Percentiles rank a stretch among this genome's conserved stretches.
These are phyloP conservation scores for Melitaea athalia DNA, from an alignment of 2,888 invertebrate genomes.

Conservation along the genomic window DNA sequence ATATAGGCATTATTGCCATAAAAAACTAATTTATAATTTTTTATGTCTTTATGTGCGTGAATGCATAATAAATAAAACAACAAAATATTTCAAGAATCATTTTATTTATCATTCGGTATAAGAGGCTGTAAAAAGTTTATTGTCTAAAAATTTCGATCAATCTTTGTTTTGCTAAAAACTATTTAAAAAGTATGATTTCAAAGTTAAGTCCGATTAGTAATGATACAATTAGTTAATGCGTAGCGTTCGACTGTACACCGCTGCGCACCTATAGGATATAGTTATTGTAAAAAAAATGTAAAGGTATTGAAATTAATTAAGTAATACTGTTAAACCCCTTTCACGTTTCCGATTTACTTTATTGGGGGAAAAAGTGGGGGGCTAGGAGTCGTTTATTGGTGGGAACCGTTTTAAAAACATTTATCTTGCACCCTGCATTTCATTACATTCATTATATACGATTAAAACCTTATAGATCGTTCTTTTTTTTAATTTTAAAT, in stretches of 20 bases:
- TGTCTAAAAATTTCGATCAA: constrained; percentile 76
- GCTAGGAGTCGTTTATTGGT: constrained; percentile 48
- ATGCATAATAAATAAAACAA: constrained; percentile 49
- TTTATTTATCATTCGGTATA: constrained; percentile 77
- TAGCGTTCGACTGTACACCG: constrained; percentile 37
- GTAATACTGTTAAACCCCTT: constrained; percentile 79
- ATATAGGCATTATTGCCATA: neutral
- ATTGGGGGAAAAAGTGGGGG: constrained; percentile 41
- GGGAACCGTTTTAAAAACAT: constrained; percentile 40
- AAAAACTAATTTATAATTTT: neutral
- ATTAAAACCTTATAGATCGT: constrained; percentile 10
- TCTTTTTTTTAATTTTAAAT: neutral
- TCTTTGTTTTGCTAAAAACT: constrained; percentile 61
- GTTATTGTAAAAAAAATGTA: constrained; percentile 59
- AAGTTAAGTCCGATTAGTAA: constrained; percentile 51
- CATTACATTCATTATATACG: constrained; percentile 26
- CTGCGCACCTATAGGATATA: constrained; percentile 40
- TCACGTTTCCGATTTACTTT: constrained; percentile 50
- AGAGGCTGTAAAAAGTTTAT: constrained; percentile 78
- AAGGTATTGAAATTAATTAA: constrained; percentile 74
- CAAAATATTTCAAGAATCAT: constrained; percentile 66
- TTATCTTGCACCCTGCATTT: constrained; percentile 22
- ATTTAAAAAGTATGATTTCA: constrained; percentile 52
- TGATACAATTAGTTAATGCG: constrained; percentile 17
- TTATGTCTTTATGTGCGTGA: neutral